phyloP scores from a whole-genome alignment of 2,113 vertebrate genomes.

The Cardinalis cardinalis region DNA sequence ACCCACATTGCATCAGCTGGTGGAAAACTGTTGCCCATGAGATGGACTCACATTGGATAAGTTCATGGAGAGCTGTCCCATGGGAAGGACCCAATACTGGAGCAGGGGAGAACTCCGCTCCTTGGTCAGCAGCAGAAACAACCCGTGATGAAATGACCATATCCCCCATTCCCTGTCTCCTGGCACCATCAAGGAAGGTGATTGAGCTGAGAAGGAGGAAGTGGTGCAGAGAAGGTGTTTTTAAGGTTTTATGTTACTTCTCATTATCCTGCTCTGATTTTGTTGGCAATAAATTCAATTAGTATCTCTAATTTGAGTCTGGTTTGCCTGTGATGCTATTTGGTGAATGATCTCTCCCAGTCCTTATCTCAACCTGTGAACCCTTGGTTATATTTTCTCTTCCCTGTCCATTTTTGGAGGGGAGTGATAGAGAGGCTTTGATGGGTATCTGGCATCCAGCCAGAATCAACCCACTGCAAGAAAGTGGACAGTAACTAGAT shows the following conservation, averaged over 20 bases:
- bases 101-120: not conserved
- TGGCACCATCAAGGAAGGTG: accelerated
- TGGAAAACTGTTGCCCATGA: not conserved
- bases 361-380: not conserved
- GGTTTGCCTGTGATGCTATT: accelerated
- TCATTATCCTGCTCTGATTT: not conserved
- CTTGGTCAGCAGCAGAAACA: not conserved
- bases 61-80: not conserved
- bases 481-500: not conserved
- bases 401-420: not conserved
- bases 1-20: not conserved
- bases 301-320: not conserved
- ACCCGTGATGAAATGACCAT: not conserved
- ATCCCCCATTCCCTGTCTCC: too few species aligned
- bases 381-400: not conserved
- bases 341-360: accelerated
- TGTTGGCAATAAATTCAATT: not conserved
- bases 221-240: accelerated
- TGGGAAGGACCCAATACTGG: not conserved
- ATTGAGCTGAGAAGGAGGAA: not conserved
- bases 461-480: not conserved
- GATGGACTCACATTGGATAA: not conserved
- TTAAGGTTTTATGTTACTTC: not conserved
- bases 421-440: not conserved
- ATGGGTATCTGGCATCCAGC: not conserved